phyloP scores from a whole-genome alignment of 2,888 invertebrate species.

The Athalia cordata region DNA sequence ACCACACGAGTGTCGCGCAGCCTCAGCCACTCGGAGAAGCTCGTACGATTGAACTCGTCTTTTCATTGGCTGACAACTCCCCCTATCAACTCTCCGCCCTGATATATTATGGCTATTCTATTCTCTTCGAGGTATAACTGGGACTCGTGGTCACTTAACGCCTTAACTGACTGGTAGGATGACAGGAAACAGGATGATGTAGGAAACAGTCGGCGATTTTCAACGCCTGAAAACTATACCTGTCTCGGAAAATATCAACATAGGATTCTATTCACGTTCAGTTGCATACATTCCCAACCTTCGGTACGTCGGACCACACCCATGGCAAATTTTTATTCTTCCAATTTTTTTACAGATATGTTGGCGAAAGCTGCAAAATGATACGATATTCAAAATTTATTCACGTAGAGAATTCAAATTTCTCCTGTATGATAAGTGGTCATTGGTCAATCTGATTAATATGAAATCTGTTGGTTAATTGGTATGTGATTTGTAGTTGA shows the following conservation, averaged over 20 bases:
- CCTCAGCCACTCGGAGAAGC: constrained; percentile 13
- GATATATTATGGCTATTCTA: neutral
- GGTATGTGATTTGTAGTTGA: too few species aligned
- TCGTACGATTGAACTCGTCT: neutral
- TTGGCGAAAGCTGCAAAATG: neutral
- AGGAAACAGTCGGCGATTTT: neutral
- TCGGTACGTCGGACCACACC: too few species aligned
- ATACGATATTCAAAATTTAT: too few species aligned
- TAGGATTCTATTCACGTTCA: too few species aligned
- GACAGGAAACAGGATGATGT: neutral
- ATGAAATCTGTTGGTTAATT: too few species aligned
- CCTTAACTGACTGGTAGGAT: neutral
- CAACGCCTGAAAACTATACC: neutral
- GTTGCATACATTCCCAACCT: too few species aligned
- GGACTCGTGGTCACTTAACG: neutral
- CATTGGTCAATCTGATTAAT: too few species aligned
- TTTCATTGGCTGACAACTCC: constrained; percentile 10
- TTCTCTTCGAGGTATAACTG: neutral
- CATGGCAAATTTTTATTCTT: neutral
- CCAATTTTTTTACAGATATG: neutral
- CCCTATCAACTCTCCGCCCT: neutral
- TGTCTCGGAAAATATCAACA: too few species aligned
- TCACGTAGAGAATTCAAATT: too few species aligned
- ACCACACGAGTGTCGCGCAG: constrained; percentile 19
- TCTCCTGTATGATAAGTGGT: too few species aligned